Conservation (phyloP, 2,888 invertebrate genomes). For the Mythimna ferrago region DNA sequence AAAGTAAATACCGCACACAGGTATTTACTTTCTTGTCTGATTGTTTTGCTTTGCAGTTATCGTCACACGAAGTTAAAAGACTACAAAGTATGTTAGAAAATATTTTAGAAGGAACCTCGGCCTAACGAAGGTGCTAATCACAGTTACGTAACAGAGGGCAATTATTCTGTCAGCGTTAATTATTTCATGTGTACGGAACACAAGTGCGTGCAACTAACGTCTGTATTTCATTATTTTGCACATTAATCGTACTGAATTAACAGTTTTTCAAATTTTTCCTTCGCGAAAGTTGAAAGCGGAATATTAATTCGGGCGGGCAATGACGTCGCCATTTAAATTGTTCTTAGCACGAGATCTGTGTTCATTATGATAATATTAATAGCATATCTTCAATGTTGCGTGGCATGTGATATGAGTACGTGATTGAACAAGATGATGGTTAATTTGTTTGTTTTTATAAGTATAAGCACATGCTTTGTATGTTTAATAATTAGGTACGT, state of each 20-base stretch:
- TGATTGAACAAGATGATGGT: conserved; percentile 32
- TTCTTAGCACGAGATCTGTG: conserved; percentile 63
- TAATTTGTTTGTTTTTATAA: conserved; percentile 40
- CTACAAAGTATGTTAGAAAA: neutral
- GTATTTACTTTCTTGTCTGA: neutral
- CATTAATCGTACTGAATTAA: conserved; percentile 38
- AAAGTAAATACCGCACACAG: no score
- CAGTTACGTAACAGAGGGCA: conserved; percentile 4
- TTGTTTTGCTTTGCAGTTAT: neutral
- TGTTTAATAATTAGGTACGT: no score
- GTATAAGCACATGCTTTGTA: no score
- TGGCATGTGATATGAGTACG: conserved; percentile 32
- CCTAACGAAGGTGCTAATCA: neutral
- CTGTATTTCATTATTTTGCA: conserved; percentile 36
- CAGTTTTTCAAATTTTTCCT: conserved; percentile 63
- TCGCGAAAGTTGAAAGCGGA: conserved; percentile 75
- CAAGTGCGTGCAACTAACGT: conserved; percentile 18
- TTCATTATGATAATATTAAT: conserved; percentile 69
- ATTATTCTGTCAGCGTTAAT: conserved; percentile 19
- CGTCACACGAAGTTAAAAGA: neutral
- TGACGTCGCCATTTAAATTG: conserved; percentile 62
- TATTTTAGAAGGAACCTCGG: neutral
- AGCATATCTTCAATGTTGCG: conserved; percentile 61
- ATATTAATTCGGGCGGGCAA: conserved; percentile 61
- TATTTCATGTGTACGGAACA: conserved; percentile 47